phyloP scores from a whole-genome alignment of 2,113 vertebrate species.

The Herpailurus yagouaroundi region DNA sequence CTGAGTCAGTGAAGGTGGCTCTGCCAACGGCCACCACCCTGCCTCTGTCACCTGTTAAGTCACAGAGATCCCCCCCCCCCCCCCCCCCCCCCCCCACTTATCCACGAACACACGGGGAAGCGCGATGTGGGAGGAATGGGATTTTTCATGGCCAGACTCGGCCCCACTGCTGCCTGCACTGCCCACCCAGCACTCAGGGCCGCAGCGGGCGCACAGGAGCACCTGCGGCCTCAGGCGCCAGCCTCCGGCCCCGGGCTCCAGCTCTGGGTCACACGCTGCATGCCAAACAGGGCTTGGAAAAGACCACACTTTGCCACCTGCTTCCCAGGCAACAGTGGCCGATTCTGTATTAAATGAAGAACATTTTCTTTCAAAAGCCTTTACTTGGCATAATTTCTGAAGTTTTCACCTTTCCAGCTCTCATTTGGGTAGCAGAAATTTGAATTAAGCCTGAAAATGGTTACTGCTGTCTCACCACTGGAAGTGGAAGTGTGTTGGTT shows the following conservation, averaged over 20 bases:
- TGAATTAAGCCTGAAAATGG: background rate
- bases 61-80: no score
- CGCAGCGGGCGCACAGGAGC: fast-evolving
- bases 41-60: fast-evolving
- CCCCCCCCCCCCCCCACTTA: background rate
- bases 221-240: background rate
- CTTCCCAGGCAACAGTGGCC: background rate
- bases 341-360: background rate
- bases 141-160: background rate
- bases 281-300: background rate
- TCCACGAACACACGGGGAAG: fast-evolving
- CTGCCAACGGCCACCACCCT: background rate
- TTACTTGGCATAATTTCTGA: background rate
- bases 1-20: background rate
- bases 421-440: background rate
- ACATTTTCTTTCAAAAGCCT: background rate
- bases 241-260: background rate
- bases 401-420: background rate
- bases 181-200: fast-evolving
- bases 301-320: background rate
- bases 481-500: fast-evolving
- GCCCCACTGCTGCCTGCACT: background rate
- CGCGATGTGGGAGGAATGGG: fast-evolving
- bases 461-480: no score
- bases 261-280: background rate